Evolutionary conservation across 92 coral and sea anemone genomes (phyloP), one percentile per base, ranked within the genome.

Genomic region (Epizoanthus ramosus): DNA sequence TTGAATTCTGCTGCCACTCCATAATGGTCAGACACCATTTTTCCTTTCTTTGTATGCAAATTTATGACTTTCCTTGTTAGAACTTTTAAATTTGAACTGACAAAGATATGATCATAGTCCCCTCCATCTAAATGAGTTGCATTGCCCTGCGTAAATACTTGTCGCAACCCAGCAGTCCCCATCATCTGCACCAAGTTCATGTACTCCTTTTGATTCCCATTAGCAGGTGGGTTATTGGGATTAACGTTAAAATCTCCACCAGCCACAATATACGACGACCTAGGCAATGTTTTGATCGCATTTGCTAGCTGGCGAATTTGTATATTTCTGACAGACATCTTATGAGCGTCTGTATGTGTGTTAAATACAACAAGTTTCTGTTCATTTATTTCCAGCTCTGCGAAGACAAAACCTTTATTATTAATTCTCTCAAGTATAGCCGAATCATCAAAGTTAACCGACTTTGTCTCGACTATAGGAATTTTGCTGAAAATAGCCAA

Each of bases 191-290:
- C 39, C 57, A 91, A 37, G 28, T 88, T 80, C 15, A 25, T 23
- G 23, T 84, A 87, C 66, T 85, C 91, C 70, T 80, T 22, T 21
- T 80, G 69, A 65, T 68, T 74, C 0, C 88, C 86, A 25, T 63
- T 83, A n/a, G 73, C 69, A 35, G 87, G 87, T 6, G 92, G 90
- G 21, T 85, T 75, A 18, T 83, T 76, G 17, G 90, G 92, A 65
- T 89, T 86, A 31, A 92, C 87, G 63, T 92, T 92, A 33, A 89
- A 89, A 80, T 94, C 98, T 60, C 98, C 98, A 23, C 91, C 96
- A 0, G 89, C 88, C 31, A 94, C 68, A 16, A 92, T 10, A 57
- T 77, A 83, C 53, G 96, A 68, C 5, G 87, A 35, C 65, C 23
- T 53, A 2, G 89, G 76, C 0, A 85, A 57, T 1, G 83, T 68